These are phyloP conservation scores for Falco concolor DNA, from an alignment of 2,797 vertebrate genomes.

Conservation along the genomic window DNA sequence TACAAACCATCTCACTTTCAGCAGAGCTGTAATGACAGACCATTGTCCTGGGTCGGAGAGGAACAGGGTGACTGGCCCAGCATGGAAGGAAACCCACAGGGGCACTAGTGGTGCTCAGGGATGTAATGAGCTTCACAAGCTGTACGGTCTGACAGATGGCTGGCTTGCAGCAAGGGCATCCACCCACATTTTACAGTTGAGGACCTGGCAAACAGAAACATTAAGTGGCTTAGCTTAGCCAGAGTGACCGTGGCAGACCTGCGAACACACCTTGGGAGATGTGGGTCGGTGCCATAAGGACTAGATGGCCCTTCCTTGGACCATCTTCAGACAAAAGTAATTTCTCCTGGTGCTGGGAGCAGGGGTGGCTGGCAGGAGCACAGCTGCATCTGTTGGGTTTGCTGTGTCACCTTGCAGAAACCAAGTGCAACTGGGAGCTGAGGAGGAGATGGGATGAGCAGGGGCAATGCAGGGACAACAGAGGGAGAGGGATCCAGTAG, in stretches of 20 bases:
- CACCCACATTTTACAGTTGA: not conserved
- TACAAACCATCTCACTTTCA: not conserved
- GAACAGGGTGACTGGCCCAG: not conserved
- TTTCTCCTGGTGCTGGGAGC: not conserved
- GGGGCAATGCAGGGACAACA: not conserved
- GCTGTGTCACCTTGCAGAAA: not conserved
- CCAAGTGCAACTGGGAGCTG: not conserved
- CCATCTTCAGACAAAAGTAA: not conserved
- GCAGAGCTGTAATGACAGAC: not conserved
- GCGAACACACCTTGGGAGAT: not conserved
- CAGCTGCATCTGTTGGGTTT: not conserved
- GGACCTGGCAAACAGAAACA: not conserved
- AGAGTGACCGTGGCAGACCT: not conserved
- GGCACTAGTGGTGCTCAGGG: rapidly evolving
- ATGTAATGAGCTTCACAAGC: rapidly evolving
- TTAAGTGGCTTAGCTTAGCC: not conserved
- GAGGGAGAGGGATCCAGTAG: not conserved
- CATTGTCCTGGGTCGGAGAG: not conserved
- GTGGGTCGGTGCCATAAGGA: not conserved
- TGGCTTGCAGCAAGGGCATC: not conserved
- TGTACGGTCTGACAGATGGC: not conserved
- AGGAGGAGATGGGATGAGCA: not conserved
- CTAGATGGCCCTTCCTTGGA: not conserved
- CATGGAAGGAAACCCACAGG: rapidly evolving
- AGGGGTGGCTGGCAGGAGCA: not conserved